phyloP scores from a whole-genome alignment of 2,797 vertebrate species.

The Fundulus diaphanus region DNA sequence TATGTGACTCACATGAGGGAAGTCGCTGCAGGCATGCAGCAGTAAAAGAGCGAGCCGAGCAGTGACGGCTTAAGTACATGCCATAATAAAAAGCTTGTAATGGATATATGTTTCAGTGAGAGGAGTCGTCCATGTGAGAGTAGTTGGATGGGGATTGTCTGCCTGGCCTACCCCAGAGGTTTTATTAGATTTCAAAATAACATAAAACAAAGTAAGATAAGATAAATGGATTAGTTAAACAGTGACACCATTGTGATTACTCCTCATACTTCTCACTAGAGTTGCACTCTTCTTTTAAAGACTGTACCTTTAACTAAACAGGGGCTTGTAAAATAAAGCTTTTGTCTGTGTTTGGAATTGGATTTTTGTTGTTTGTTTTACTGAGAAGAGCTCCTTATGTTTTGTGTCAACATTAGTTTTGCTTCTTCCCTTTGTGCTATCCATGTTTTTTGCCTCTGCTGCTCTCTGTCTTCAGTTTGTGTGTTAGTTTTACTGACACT shows the following conservation, averaged over 20 bases:
- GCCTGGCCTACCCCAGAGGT: neutral
- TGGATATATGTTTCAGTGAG: conserved; percentile 10
- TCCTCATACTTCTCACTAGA: neutral
- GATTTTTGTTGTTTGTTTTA: neutral
- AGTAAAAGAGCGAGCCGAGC: conserved; percentile 4
- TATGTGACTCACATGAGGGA: conserved; percentile 29
- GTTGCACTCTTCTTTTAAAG: neutral
- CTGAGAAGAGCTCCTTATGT: neutral
- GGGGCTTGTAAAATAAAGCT: neutral
- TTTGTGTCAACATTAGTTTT: neutral
- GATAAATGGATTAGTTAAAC: neutral
- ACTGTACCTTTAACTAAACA: neutral
- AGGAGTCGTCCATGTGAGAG: neutral
- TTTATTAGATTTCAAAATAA: conserved; percentile 8
- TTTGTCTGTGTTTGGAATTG: neutral
- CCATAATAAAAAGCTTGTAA: conserved; percentile 26
- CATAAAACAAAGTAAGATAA: neutral
- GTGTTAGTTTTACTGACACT: neutral
- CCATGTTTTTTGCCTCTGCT: neutral
- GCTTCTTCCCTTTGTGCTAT: neutral
- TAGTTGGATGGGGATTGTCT: neutral
- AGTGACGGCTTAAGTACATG: conserved; percentile 15
- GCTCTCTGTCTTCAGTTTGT: neutral
- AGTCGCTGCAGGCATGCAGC: conserved; percentile 20
- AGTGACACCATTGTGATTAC: neutral